Evolutionary conservation across 2,797 vertebrate genomes (phyloP), one percentile per base, ranked within the genome.

Genomic region (Spea hammondii): DNA sequence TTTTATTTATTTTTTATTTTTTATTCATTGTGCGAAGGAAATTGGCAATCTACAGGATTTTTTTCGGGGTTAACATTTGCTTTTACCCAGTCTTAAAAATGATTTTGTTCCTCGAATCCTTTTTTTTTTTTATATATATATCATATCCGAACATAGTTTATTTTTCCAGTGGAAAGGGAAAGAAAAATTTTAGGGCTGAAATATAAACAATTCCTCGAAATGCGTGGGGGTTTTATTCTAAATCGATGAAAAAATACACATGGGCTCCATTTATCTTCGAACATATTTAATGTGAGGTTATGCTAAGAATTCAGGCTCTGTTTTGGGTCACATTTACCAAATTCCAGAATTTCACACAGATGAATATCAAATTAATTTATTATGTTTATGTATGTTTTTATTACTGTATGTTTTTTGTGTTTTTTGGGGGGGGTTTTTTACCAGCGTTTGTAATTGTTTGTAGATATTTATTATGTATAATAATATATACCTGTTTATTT

Each of bases 21-120:
- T 54, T 70, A 54, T 44, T 8, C 10, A n/a, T 69, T 64, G 57
- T 9, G 4, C 51, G 57, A 45, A 59, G 79, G 68, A 76, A 80
- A 60, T 60, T 4, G 48, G 73, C 55, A 67, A 62, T 71, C 66
- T 44, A 7, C 10, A 49, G 54, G 45, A 59, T 50, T 51, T 14
- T 17, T 62, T 62, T 62, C 9, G 65, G 51, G 10, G 46, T 32
- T 14, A 48, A 8, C 60, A 44, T 60, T 59, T 60, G 73, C 57
- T 11, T 60, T 57, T 54, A 45, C 67, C 59, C 65, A 14, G 66
- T 72, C 79, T 64, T 45, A 65, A 80, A 72, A 68, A 75, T 5
- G 1, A 13, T 55, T 55, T 54, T 32, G 44, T 17, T 44, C 17
- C 62, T 5, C 17, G 8, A 32, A 47, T 62, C 46, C 46, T 51